Conservation (phyloP, 2,888 invertebrate species). For the Leucophenga montana region DNA sequence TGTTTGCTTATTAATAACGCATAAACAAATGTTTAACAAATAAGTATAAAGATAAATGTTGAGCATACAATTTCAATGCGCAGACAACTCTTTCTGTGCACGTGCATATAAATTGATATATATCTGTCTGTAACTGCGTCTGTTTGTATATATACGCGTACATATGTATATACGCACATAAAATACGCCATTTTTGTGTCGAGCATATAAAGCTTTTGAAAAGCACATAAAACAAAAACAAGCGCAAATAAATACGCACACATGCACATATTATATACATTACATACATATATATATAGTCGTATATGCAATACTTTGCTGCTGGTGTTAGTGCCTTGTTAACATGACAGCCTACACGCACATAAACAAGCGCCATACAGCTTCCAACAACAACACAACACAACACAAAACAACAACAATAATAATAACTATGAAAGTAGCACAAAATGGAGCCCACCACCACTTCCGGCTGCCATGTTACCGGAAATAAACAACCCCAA, state of each 20-base stretch:
- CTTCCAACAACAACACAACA: slow-evolving; percentile 24
- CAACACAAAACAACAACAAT: slow-evolving; percentile 29
- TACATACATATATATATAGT: slow-evolving; percentile 32
- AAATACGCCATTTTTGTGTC: slow-evolving; percentile 11
- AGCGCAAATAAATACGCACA: slow-evolving; percentile 35
- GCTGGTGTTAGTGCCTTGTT: slow-evolving; percentile 58
- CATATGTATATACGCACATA: neutral
- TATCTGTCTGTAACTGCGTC: neutral
- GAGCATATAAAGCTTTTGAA: slow-evolving; percentile 2
- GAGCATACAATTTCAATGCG: slow-evolving; percentile 50
- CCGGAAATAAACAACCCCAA: slow-evolving; percentile 17
- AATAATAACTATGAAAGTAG: slow-evolving; percentile 30
- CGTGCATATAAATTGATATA: slow-evolving; percentile 45
- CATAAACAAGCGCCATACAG: slow-evolving; percentile 51
- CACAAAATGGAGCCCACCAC: slow-evolving; percentile 2
- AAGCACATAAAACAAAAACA: slow-evolving; percentile 32
- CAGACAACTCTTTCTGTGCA: slow-evolving; percentile 33
- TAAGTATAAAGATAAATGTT: slow-evolving; percentile 30
- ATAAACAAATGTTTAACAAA: slow-evolving; percentile 38
- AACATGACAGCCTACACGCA: slow-evolving; percentile 67
- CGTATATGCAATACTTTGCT: neutral
- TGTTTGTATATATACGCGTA: too few species aligned
- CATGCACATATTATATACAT: slow-evolving; percentile 22
- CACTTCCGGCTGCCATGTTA: slow-evolving; percentile 15
- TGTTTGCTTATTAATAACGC: slow-evolving; percentile 54